Evolutionary conservation across 1,140 invertebrate genomes (phyloP), one percentile per base, ranked within the genome.

Genomic region (Cydia amplana): DNA sequence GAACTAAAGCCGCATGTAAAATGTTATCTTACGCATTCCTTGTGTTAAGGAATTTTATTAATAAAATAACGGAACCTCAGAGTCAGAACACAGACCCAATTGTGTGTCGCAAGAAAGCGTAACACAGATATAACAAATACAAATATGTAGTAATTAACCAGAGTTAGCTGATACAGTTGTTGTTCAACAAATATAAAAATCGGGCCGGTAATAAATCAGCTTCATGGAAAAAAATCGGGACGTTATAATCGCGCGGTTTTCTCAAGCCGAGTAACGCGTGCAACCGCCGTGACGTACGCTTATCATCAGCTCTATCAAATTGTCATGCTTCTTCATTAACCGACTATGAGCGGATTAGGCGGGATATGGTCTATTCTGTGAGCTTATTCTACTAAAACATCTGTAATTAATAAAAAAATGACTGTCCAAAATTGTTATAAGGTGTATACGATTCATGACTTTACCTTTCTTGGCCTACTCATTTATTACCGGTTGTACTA

Each of bases 241-340:
- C n/a, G n/a, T n/a, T 81, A 81, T 82, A 83, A 85, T 87, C 79
- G 85, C 83, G 82, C 79, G 79, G 74, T 87, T 83, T 83, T 85
- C 83, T 82, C 80, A 82, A 80, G 82, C 75, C 80, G 74, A 70
- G 79, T 78, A 85, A 85, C 84, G 82, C 78, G 78, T 65, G 78
- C 79, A 84, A 64, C 75, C 78, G 77, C 76, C 86, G 85, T 85
- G 82, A 85, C 82, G 83, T 76, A 67, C 73, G 70, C 76, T 83
- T 88, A 85, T 88, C 84, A 79, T 46, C 72, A 40, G 74, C 83
- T 85, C 82, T 83, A 84, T 88, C 77, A 86, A 82, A 84, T 83
- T 82, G 80, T 81, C 79, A 86, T 85, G 79, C 78, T 83, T 85
- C 84, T 87, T 85, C 80, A 83, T 82, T 80, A 63, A 55, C 79